phyloP scores from a whole-genome alignment of 2,113 vertebrate genomes.

The Nibea albiflora region DNA sequence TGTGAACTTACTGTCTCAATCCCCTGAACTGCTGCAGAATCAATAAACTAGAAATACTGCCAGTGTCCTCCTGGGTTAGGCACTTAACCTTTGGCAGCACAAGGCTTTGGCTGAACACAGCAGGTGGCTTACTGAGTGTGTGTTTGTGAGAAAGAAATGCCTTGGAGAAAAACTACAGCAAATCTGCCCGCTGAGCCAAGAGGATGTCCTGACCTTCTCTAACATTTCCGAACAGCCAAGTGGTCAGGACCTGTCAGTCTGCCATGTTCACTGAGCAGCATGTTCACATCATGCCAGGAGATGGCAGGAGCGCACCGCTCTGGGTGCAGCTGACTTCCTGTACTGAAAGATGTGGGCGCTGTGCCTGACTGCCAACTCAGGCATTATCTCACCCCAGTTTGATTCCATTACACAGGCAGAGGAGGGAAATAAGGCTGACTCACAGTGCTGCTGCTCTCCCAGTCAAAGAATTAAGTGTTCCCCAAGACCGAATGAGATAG shows the following conservation, averaged over 20 bases:
- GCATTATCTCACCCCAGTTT: slow-evolving; percentile 68
- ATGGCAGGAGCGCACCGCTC: slow-evolving; percentile 49
- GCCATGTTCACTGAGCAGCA: neutral
- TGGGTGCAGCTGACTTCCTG: slow-evolving; percentile 16
- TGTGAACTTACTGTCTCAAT: neutral
- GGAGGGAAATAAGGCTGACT: slow-evolving; percentile 65
- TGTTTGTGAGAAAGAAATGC: slow-evolving; percentile 3
- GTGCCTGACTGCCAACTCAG: slow-evolving; percentile 68
- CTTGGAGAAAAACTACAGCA: slow-evolving; percentile 11
- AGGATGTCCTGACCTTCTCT: slow-evolving; percentile 54
- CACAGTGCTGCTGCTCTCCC: slow-evolving; percentile 51
- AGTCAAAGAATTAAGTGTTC: slow-evolving; percentile 30
- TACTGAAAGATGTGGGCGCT: slow-evolving; percentile 38
- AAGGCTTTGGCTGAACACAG: slow-evolving; percentile 4
- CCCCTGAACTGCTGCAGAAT: slow-evolving; percentile 17
- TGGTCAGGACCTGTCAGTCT: neutral
- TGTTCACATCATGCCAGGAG: slow-evolving; percentile 55
- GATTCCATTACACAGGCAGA: slow-evolving; percentile 71
- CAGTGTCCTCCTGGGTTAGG: slow-evolving; percentile 13
- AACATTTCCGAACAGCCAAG: slow-evolving; percentile 20
- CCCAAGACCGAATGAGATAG: slow-evolving; percentile 13
- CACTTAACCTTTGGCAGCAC: slow-evolving; percentile 44
- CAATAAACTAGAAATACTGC: slow-evolving; percentile 24
- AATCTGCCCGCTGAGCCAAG: slow-evolving; percentile 25
- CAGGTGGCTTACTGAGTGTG: slow-evolving; percentile 32